Base-by-base conservation (phyloP, 2,113 vertebrate species). In the Apodemus speciosus region DNA sequence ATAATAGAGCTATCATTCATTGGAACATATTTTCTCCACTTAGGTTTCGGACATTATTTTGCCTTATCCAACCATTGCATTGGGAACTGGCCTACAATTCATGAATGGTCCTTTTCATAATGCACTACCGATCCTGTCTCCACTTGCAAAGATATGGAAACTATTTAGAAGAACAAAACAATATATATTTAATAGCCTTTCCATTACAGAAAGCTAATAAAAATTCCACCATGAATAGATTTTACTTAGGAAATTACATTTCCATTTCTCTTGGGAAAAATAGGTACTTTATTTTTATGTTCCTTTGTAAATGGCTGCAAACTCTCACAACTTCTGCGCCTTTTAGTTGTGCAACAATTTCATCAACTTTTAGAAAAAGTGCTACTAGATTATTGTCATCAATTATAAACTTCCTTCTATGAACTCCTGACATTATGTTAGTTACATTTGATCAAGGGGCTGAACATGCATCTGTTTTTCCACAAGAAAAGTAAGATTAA, bases 121-220 rank as follows among this genome's bases (percentile, higher is more conserved):
- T 91, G 88, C 80, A 81, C 69, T 92, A 25, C 89, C 68, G 40
- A 84, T 85, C 49, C 30, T 16, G 46, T 64, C 94, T 76, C 90
- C 60, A 56, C 96, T 94, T 88, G 94, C 95, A 80, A 97, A 90
- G 13, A 89, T 93, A 76, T 90, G 90, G n/a, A 62, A 92, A 89
- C 92, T 91, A 25, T 96, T 88, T 89, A 87, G 69, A 60, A 97
- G 69, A 8, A 58, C 93, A 81, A 96, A 96, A 95, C 94, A 91
- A 90, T 97, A 95, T 83, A 89, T 68, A 89, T 96, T 96, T 94
- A 93, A 93, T 90, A 93, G 95, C 40, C 64, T 96, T 95, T 91
- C 93, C 84, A 95, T 97, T 96, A 95, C 46, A 94, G 69, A 95
- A 96, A 83, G 90, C 95, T 96, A 97, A 96, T 97, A 95, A 94